Conservation (phyloP, 2,113 vertebrate genomes). For the Pantherophis guttatus region DNA sequence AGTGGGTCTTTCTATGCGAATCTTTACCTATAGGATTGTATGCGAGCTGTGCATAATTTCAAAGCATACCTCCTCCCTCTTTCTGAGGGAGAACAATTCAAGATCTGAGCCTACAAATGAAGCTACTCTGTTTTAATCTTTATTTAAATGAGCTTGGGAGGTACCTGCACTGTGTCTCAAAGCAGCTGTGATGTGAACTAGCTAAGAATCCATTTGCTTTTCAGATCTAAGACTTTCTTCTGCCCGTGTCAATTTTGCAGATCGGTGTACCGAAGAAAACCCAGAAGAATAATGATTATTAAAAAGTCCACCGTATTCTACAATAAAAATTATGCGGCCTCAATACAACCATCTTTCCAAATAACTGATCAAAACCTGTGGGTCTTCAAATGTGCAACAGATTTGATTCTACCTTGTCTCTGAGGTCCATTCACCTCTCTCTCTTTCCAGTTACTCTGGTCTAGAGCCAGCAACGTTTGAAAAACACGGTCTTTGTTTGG, state of each 20-base stretch:
- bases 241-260: conserved; percentile 43
- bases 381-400: not conserved
- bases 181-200: not conserved
- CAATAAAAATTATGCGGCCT: not conserved
- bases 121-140: not conserved
- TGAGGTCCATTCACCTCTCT: not conserved
- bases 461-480: not conserved
- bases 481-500: not conserved
- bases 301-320: conserved; percentile 19
- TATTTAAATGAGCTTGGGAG: not conserved
- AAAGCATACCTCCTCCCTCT: not conserved
- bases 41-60: not conserved
- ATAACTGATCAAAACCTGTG: not conserved
- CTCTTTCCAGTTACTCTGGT: not conserved
- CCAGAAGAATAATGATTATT: conserved; percentile 44
- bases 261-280: conserved; percentile 35
- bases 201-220: not conserved
- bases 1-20: not conserved
- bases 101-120: not conserved
- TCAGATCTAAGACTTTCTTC: conserved; percentile 8
- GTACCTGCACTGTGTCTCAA: not conserved
- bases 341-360: not conserved
- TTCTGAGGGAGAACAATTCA: not conserved
- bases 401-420: not conserved
- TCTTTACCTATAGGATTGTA: not conserved